Evolutionary conservation across 2,797 vertebrate species (phyloP).

Genomic region (Cryptoprocta ferox): DNA sequence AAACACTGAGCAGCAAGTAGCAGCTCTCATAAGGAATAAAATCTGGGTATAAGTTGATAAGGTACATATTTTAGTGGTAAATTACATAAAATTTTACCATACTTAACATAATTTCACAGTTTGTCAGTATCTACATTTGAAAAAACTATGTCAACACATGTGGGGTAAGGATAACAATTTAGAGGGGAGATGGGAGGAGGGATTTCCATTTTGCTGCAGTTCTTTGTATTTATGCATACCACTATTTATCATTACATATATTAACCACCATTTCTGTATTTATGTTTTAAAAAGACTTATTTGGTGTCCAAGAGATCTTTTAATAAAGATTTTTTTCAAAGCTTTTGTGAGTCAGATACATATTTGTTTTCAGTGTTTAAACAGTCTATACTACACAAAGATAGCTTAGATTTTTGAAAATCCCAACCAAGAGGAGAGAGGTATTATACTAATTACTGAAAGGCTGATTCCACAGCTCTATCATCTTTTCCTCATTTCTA

Average conservation of each 20-base stretch:
- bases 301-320: background rate
- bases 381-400: background rate
- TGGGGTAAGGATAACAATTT: background rate
- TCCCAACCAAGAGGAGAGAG: background rate
- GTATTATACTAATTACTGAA: background rate
- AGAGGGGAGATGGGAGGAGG: background rate
- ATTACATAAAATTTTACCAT: background rate
- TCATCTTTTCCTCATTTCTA: background rate
- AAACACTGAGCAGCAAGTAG: background rate
- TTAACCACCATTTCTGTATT: background rate
- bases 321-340: conserved; percentile 42
- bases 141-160: conserved; percentile 10
- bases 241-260: background rate
- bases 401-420: conserved; percentile 34
- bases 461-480: background rate
- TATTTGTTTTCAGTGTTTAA: background rate
- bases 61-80: background rate
- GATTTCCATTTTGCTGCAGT: background rate
- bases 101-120: background rate
- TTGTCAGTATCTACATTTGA: background rate
- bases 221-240: background rate
- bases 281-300: background rate
- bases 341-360: background rate
- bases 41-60: background rate
- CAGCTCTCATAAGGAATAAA: background rate